Conservation (phyloP, 1,140 invertebrate species). For the Ridgeia piscesae region DNA sequence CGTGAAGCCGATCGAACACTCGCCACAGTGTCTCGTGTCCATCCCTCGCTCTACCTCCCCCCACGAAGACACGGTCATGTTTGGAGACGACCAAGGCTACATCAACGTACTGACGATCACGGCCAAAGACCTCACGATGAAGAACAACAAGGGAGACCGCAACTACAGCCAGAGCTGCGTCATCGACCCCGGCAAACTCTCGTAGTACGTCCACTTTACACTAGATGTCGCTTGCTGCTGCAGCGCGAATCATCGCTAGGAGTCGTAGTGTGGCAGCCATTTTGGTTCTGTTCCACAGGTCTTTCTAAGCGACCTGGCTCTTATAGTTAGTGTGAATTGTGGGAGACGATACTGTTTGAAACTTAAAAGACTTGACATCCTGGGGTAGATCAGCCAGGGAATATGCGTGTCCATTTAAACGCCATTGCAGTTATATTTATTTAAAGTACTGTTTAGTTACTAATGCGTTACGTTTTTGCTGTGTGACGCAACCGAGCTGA, state of each 20-base stretch:
- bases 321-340: neutral
- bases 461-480: neutral
- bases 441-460: no score
- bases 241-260: neutral
- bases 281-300: neutral
- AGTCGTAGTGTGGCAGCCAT: neutral
- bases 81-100: conserved; percentile 55
- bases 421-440: no score
- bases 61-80: conserved; percentile 49
- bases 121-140: conserved; percentile 51
- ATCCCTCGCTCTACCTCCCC: conserved; percentile 33
- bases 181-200: conserved; percentile 45
- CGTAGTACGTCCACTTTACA: conserved; percentile 38
- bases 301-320: neutral
- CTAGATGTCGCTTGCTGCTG: neutral
- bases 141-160: conserved; percentile 30
- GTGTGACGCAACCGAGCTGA: no score
- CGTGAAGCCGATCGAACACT: conserved; percentile 53
- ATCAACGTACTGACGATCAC: conserved; percentile 48
- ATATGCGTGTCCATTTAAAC: no score
- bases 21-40: conserved; percentile 49
- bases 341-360: neutral
- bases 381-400: no score
- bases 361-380: neutral
- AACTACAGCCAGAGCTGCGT: conserved; percentile 32